A percentile compares a stretch with the other conserved stretches of the same genome.
These are phyloP conservation scores for Drosophila pseudoobscura DNA, from an alignment of 1,140 invertebrate genomes.

Conservation along the genomic window DNA sequence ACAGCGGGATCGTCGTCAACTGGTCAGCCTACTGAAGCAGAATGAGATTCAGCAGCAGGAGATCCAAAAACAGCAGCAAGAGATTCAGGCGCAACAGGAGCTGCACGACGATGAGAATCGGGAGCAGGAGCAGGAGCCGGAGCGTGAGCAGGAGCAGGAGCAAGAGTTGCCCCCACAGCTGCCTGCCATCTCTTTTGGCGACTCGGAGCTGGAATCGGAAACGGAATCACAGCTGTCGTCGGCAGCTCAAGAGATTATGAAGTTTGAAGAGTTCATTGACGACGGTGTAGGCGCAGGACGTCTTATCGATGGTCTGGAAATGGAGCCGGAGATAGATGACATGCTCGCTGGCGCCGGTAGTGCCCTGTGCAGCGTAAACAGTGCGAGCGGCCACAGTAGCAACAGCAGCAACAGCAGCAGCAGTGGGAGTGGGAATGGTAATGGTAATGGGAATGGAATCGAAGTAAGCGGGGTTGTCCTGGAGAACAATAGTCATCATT, in stretches of 20 bases:
- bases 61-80: conserved; percentile 13
- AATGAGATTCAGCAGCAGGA: conserved; percentile 34
- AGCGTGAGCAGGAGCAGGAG: conserved; percentile 35
- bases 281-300: conserved; percentile 77
- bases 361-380: conserved; percentile 57
- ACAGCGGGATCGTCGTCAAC: conserved; percentile 52
- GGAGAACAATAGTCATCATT: conserved; percentile 59
- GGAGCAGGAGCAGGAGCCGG: conserved; percentile 13
- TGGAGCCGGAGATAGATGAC: conserved; percentile 79
- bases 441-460: conserved; percentile 48
- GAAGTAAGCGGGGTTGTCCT: conserved; percentile 46
- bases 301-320: conserved; percentile 79
- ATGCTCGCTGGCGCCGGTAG: conserved; percentile 61
- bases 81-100: conserved; percentile 22
- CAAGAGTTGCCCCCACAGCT: conserved; percentile 56
- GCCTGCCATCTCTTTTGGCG: conserved; percentile 61
- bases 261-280: conserved; percentile 80
- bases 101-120: conserved; percentile 15
- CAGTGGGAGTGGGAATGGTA: conserved; percentile 62
- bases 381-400: conserved; percentile 60
- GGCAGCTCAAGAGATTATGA: conserved; percentile 77
- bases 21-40: conserved; percentile 43
- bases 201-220: conserved; percentile 75
- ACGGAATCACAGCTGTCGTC: conserved; percentile 78
- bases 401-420: conserved; percentile 64